Percentiles rank a stretch among this genome's conserved stretches.
Conservation (phyloP, 2,888 invertebrate species). For the Plagodis pulveraria region DNA sequence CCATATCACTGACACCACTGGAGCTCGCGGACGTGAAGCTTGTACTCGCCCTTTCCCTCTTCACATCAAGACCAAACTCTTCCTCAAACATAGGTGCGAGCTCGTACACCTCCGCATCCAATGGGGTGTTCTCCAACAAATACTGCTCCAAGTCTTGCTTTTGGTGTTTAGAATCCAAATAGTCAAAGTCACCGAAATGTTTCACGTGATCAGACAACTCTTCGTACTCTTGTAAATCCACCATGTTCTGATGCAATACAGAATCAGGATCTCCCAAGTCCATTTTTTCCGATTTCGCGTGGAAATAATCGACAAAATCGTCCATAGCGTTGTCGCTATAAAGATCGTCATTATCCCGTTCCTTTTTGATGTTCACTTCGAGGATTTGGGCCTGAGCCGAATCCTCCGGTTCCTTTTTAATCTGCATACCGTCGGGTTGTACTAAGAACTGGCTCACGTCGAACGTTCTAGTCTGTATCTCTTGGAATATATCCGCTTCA, state of each 20-base stretch:
- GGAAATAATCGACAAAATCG: slow-evolving; percentile 73
- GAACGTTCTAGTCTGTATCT: slow-evolving; percentile 72
- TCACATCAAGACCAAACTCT: slow-evolving; percentile 68
- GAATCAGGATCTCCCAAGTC: slow-evolving; percentile 71
- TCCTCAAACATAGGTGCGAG: slow-evolving; percentile 75
- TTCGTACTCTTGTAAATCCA: slow-evolving; percentile 84
- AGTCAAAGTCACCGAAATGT: slow-evolving; percentile 70
- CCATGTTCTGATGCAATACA: slow-evolving; percentile 84
- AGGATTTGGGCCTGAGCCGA: slow-evolving; percentile 36
- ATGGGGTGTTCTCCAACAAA: slow-evolving; percentile 73
- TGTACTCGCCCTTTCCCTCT: slow-evolving; percentile 79
- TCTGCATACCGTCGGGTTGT: slow-evolving; percentile 69
- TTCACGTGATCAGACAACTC: slow-evolving; percentile 70
- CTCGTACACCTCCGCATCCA: slow-evolving; percentile 70
- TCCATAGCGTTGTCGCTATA: slow-evolving; percentile 77
- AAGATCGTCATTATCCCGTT: slow-evolving; percentile 62
- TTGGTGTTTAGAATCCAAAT: slow-evolving; percentile 70
- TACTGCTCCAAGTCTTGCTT: slow-evolving; percentile 73
- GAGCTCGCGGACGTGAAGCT: slow-evolving; percentile 80
- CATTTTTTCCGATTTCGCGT: slow-evolving; percentile 63
- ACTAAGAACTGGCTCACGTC: slow-evolving; percentile 77
- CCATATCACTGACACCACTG: slow-evolving; percentile 81
- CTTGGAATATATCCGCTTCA: slow-evolving; percentile 70
- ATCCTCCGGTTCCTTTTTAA: slow-evolving; percentile 65
- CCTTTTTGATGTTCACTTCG: slow-evolving; percentile 66